Evolutionary conservation across 2,888 invertebrate genomes (phyloP).

Genomic region (Xylocampa areola): DNA sequence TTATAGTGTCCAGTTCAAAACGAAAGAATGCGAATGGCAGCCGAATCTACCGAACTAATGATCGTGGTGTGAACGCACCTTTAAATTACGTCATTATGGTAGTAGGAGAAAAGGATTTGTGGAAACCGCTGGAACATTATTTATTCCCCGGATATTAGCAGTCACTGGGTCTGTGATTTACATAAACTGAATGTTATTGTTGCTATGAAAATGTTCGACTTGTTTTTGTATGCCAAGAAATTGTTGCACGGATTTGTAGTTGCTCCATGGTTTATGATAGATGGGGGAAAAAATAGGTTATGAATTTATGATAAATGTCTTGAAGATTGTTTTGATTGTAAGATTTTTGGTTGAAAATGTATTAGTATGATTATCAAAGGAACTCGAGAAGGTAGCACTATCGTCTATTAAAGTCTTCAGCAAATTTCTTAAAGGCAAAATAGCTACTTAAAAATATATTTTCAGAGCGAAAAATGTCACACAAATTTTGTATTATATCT

Average conservation of each 20-base stretch:
- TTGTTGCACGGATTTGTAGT: slow-evolving; percentile 35
- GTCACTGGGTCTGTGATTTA: slow-evolving; percentile 73
- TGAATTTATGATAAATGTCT: slow-evolving; percentile 26
- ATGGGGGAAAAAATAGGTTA: slow-evolving; percentile 21
- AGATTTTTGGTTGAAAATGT: neutral
- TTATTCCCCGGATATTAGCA: slow-evolving; percentile 79
- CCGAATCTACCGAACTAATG: too few species aligned
- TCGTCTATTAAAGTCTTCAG: too few species aligned
- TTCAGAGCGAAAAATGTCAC: too few species aligned
- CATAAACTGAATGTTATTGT: slow-evolving; percentile 74
- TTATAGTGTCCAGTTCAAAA: too few species aligned
- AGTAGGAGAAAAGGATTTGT: slow-evolving; percentile 68
- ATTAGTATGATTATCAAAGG: neutral
- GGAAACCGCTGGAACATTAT: slow-evolving; percentile 70
- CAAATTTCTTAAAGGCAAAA: too few species aligned
- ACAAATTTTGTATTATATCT: too few species aligned
- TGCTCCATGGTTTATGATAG: slow-evolving; percentile 16
- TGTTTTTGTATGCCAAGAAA: slow-evolving; percentile 48
- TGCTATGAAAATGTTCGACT: slow-evolving; percentile 45
- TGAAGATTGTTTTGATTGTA: slow-evolving; percentile 2
- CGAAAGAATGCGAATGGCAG: too few species aligned
- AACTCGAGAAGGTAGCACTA: neutral
- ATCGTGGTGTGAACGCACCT: too few species aligned
- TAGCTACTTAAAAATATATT: too few species aligned
- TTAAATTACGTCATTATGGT: slow-evolving; percentile 50